A percentile compares a stretch with the other conserved stretches of the same genome.
These are phyloP conservation scores for Akabosia matsudoensis DNA, from an alignment of 1,140 invertebrate genomes.

Conservation along the genomic window DNA sequence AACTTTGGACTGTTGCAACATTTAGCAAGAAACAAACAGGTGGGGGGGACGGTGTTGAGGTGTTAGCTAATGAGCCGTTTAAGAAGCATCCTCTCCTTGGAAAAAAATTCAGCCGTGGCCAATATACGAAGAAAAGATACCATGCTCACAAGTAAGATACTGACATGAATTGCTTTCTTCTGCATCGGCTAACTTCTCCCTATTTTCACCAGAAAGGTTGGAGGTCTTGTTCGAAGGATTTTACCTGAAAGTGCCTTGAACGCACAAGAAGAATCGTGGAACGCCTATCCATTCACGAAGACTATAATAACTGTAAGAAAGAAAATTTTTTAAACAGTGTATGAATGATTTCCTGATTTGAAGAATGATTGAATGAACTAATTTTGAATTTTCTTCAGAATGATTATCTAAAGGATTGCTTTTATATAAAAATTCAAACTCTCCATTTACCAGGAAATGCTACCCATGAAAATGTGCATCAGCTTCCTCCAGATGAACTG, in stretches of 20 bases:
- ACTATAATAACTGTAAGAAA: slow-evolving; percentile 56
- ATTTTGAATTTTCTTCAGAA: not conserved
- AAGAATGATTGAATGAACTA: not conserved
- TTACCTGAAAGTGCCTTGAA: slow-evolving; percentile 63
- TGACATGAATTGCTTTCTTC: too few species aligned
- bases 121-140: slow-evolving; percentile 68
- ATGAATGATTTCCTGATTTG: not conserved
- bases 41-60: slow-evolving; percentile 66
- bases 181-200: too few species aligned
- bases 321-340: not conserved
- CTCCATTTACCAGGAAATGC: not conserved
- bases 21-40: slow-evolving; percentile 50
- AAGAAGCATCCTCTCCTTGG: slow-evolving; percentile 54
- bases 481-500: slow-evolving; percentile 54
- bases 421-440: not conserved
- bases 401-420: not conserved
- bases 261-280: slow-evolving; percentile 67
- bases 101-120: slow-evolving; percentile 58
- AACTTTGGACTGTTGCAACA: slow-evolving; percentile 65
- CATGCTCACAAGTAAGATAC: slow-evolving; percentile 61
- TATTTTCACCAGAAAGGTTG: slow-evolving; percentile 50
- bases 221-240: slow-evolving; percentile 54
- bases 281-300: slow-evolving; percentile 68
- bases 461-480: slow-evolving; percentile 52
- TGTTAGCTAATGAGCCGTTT: slow-evolving; percentile 59